These are phyloP conservation scores for Nothocercus nigrocapillus DNA, from an alignment of 2,113 vertebrate species.

Conservation along the genomic window DNA sequence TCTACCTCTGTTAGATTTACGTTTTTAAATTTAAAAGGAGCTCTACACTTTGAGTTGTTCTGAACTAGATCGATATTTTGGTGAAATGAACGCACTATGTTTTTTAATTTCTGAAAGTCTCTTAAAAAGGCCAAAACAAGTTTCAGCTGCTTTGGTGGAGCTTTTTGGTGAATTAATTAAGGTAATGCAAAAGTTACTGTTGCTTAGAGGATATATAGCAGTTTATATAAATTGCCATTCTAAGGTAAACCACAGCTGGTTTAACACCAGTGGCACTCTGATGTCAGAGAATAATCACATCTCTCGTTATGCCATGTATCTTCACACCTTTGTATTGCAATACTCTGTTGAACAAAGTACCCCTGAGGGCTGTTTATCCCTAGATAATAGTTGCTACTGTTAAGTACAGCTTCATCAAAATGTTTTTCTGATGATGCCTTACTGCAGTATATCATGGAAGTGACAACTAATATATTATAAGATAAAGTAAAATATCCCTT, in stretches of 20 bases:
- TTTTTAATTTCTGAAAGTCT: not conserved
- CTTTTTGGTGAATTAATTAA: not conserved
- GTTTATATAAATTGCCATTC: conserved; percentile 12
- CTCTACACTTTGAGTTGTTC: not conserved
- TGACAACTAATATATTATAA: conserved; percentile 66
- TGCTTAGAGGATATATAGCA: not conserved
- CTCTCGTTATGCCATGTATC: conserved; percentile 24
- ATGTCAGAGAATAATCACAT: conserved; percentile 20
- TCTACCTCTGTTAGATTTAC: not conserved
- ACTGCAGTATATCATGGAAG: conserved; percentile 52
- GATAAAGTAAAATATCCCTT: conserved; percentile 71
- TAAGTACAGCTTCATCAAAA: conserved; percentile 69
- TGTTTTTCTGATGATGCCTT: conserved; percentile 56
- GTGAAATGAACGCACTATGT: not conserved
- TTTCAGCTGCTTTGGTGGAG: conserved; percentile 14
- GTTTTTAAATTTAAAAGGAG: not conserved
- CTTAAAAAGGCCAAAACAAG: conserved; percentile 26
- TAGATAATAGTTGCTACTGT: conserved; percentile 53
- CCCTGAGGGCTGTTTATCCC: conserved; percentile 60
- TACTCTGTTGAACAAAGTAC: conserved; percentile 51
- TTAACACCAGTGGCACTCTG: not conserved
- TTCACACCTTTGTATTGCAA: conserved; percentile 60
- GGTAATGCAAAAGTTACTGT: not conserved
- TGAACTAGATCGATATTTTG: not conserved
- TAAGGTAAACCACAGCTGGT: conserved; percentile 12